Conservation (phyloP, 2,113 vertebrate species). For the Cyanocitta stelleri region DNA sequence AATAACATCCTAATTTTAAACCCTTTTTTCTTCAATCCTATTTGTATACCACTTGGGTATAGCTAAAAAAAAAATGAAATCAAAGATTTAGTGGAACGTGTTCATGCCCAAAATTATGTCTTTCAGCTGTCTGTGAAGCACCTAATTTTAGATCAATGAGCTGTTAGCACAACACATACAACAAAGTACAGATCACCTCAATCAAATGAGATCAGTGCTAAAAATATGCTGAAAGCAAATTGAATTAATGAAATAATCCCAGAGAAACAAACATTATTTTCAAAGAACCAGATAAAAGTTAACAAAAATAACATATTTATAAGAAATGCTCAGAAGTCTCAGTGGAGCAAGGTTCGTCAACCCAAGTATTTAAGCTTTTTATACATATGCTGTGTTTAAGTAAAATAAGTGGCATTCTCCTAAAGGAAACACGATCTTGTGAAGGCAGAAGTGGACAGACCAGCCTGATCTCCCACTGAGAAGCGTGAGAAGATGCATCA, state of each 20-base stretch:
- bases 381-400: not conserved
- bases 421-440: not conserved
- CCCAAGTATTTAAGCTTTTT: not conserved
- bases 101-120: not conserved
- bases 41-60: not conserved
- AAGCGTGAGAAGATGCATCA: not conserved
- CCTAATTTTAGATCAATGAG: constrained; percentile 48
- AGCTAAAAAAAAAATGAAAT: constrained; percentile 6
- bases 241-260: constrained; percentile 18
- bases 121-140: constrained; percentile 17
- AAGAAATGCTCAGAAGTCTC: not conserved
- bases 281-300: constrained; percentile 11
- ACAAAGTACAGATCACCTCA: not conserved
- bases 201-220: constrained; percentile 22
- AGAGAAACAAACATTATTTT: not conserved
- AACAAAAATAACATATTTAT: not conserved
- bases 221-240: constrained; percentile 6
- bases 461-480: not conserved
- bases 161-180: not conserved
- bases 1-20: not conserved
- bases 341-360: not conserved
- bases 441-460: not conserved
- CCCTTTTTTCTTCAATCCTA: not conserved
- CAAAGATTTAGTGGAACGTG: not conserved
- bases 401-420: not conserved